Evolutionary conservation across 2,888 invertebrate species (phyloP), one percentile per base, ranked within the genome.

Genomic region (Monopis laevigella): DNA sequence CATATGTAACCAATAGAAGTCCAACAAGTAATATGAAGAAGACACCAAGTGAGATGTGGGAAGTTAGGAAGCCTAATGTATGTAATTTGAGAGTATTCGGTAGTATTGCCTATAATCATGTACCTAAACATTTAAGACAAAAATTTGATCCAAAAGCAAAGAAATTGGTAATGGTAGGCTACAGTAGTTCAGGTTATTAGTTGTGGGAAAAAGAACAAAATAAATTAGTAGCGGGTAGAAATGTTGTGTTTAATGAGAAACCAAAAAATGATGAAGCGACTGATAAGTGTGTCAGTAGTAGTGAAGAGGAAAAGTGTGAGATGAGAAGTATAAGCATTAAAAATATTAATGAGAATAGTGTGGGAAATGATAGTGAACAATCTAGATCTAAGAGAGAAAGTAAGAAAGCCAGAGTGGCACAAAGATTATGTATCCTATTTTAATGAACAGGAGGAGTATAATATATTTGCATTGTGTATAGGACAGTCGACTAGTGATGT

Each of bases 351-450:
- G n/a, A n/a, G n/a, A n/a, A n/a, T n/a, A n/a, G n/a, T n/a, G n/a
- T n/a, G n/a, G n/a, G n/a, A n/a, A n/a, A n/a, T n/a, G n/a, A 10
- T 7, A 24, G 24, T 7, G 10, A 24, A 24, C 6, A 10, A 10
- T 7, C 10, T 7, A 7, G 24, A 24, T 7, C 6, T 24, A 7
- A 24, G 10, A 24, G 10, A 24, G 24, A 3, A 41, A 34, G 26
- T 14, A 34, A 16, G 24, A 19, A 32, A 41, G 26, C 41, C 41
- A 16, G 24, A 10, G 2, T 14, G 32, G 12, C 14, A 32, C 18
- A 28, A 42, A 16, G 41, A 42, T 21, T 42, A 36, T 10, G 13
- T 32, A 42, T 11, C 19, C 4, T 12, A 41, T 11, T 21, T 41
- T 16, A 24, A 24, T 6, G 24, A 24, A 24, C 7, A 24, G 6